These are phyloP conservation scores for Pipistrellus nathusii DNA, from an alignment of 2,797 vertebrate genomes.

Conservation along the genomic window DNA sequence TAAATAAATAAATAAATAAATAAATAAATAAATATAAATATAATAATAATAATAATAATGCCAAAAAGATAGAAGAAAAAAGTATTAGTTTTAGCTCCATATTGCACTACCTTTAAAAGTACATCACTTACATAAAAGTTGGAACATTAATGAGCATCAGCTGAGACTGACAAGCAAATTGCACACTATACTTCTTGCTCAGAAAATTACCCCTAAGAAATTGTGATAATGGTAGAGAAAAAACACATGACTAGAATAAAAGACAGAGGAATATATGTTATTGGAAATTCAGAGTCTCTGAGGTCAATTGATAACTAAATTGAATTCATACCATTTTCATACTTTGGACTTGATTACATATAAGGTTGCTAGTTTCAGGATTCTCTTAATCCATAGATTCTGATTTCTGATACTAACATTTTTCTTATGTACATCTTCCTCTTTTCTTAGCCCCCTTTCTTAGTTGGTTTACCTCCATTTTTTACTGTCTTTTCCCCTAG, in stretches of 20 bases:
- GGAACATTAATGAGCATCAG: neutral
- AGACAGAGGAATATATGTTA: neutral
- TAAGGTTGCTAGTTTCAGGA: neutral
- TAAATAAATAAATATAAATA: too few species aligned
- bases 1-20: neutral
- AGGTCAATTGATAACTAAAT: neutral
- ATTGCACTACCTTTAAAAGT: neutral
- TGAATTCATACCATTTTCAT: neutral
- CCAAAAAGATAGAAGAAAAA: neutral
- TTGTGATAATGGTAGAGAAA: neutral
- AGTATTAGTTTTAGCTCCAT: neutral
- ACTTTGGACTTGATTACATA: neutral
- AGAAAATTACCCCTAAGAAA: conserved; percentile 3
- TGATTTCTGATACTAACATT: neutral
- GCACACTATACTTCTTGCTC: neutral
- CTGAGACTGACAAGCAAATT: neutral
- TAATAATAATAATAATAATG: too few species aligned
- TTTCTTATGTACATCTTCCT: neutral
- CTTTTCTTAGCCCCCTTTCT: neutral
- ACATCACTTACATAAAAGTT: neutral
- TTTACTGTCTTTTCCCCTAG: neutral
- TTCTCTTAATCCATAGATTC: neutral
- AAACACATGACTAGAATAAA: neutral
- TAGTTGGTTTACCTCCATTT: neutral
- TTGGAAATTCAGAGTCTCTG: conserved; percentile 4